phyloP scores from a whole-genome alignment of 1,140 invertebrate species.

The Drosophila melanica region DNA sequence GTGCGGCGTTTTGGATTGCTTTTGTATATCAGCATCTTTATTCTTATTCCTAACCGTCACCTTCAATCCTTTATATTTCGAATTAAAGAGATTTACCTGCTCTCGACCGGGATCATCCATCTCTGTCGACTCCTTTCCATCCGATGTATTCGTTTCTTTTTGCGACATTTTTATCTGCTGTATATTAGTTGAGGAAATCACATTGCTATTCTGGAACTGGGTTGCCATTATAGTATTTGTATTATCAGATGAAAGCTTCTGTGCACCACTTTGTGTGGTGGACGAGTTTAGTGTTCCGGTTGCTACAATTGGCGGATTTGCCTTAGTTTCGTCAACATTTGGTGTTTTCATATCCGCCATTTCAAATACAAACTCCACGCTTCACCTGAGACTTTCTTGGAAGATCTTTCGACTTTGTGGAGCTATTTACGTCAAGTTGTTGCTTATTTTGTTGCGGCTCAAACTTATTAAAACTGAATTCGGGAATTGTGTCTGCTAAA shows the following conservation, averaged over 20 bases:
- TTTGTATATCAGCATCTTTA: neutral
- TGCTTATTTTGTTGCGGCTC: neutral
- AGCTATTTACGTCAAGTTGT: neutral
- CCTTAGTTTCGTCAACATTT: neutral
- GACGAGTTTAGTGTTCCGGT: too few species aligned
- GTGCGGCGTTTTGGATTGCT: neutral
- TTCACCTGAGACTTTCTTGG: neutral
- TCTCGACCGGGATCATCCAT: conserved; percentile 4
- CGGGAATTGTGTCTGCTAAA: conserved; percentile 17
- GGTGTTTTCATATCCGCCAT: conserved; percentile 1
- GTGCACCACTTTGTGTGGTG: too few species aligned
- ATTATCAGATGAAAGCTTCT: too few species aligned
- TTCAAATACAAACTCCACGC: conserved; percentile 20
- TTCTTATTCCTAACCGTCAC: conserved; percentile 17
- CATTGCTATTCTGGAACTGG: too few species aligned
- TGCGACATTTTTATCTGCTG: neutral
- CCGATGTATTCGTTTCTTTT: neutral
- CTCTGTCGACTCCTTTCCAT: neutral
- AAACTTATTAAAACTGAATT: neutral
- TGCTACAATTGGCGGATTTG: too few species aligned
- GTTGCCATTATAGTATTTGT: too few species aligned
- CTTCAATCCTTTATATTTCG: conserved; percentile 20
- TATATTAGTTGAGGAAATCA: too few species aligned
- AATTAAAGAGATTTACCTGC: conserved; percentile 10
- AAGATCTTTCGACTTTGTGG: neutral